Conservation (phyloP, 2,797 vertebrate genomes). For the Trachops cirrhosus region DNA sequence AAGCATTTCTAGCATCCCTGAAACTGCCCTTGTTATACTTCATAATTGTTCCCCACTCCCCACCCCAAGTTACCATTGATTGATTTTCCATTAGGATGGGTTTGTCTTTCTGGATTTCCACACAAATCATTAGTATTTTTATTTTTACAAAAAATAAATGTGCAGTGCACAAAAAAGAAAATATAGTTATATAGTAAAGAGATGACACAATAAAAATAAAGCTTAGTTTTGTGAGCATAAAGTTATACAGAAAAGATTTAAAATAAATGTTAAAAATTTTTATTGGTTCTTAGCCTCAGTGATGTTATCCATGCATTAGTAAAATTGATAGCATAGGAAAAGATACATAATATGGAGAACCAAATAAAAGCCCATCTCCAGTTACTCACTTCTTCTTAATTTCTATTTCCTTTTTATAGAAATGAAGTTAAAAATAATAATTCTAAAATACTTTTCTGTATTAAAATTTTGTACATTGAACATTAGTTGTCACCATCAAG, state of each 20-base stretch:
- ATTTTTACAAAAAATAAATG: neutral
- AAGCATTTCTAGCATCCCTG: neutral
- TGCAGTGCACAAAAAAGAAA: neutral
- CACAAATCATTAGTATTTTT: neutral
- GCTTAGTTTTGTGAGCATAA: neutral
- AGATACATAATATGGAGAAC: neutral
- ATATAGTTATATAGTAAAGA: neutral
- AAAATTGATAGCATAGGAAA: neutral
- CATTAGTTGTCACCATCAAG: neutral
- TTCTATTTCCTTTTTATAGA: neutral
- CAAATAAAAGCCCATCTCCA: neutral
- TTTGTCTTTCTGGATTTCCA: neutral
- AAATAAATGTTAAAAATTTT: neutral
- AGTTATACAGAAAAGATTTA: neutral
- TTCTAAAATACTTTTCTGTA: neutral
- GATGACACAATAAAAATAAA: neutral
- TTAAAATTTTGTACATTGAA: neutral
- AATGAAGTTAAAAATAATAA: neutral
- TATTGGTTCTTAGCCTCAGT: neutral
- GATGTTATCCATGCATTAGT: neutral
- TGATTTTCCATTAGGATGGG: neutral
- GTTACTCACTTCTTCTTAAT: neutral
- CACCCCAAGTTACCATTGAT: neutral
- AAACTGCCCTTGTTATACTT: neutral
- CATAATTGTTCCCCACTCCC: fast-evolving